Conservation (phyloP, 2,888 invertebrate species). For the Lasioglossum vierecki region DNA sequence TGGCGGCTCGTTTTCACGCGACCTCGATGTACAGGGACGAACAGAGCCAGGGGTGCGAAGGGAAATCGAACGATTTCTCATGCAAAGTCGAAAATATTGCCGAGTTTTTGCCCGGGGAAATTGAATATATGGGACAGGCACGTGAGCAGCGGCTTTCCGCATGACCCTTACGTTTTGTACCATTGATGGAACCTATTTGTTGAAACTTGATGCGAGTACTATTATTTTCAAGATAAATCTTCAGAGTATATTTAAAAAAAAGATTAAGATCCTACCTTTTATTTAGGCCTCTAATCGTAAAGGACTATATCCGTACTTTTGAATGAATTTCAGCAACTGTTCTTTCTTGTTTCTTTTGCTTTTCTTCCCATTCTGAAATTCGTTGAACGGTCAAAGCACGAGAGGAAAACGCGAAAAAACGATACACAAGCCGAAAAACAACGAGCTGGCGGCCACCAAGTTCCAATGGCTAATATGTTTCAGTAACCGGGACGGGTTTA, state of each 20-base stretch:
- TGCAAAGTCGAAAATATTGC: background rate
- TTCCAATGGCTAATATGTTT: constrained; percentile 16
- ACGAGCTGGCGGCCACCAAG: background rate
- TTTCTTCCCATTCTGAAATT: background rate
- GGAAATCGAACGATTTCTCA: constrained; percentile 6
- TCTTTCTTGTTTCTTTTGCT: background rate
- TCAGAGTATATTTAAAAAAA: background rate
- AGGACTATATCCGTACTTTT: background rate
- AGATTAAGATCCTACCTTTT: background rate
- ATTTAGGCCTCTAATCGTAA: background rate
- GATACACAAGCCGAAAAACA: background rate
- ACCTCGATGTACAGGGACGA: background rate
- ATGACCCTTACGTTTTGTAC: background rate
- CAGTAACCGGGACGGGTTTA: constrained; percentile 20
- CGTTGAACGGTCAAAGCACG: background rate
- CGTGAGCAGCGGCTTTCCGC: background rate
- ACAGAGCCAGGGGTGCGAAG: background rate
- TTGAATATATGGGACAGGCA: background rate
- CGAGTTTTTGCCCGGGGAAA: background rate
- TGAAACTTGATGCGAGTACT: background rate
- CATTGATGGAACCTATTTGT: background rate
- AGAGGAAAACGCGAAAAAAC: background rate
- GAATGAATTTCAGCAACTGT: background rate
- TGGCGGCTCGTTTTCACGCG: constrained; percentile 15
- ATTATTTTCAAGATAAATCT: background rate